Conservation (phyloP, 2,113 vertebrate genomes). For the Trochalopteron elliotii region DNA sequence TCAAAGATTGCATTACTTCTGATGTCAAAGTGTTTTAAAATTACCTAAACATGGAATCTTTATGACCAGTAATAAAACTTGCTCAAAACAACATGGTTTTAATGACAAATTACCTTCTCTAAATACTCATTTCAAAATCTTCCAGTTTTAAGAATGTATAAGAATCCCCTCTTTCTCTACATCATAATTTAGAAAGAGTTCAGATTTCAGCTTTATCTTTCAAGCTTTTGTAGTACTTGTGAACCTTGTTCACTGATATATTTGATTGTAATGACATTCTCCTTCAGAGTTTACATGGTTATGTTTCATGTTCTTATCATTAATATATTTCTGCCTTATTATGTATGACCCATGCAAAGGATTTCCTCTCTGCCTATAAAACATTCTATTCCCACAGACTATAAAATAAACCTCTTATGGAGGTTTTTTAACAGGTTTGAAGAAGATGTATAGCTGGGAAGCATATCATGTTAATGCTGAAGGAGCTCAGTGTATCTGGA, state of each 20-base stretch:
- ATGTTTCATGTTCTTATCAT: slow-evolving; percentile 18
- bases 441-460: background rate
- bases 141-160: background rate
- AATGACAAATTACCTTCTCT: background rate
- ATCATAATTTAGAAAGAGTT: background rate
- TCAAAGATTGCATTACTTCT: background rate
- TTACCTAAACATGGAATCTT: background rate
- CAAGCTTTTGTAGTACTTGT: background rate
- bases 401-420: background rate
- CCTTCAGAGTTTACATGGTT: background rate
- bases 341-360: background rate
- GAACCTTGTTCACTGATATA: background rate
- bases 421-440: background rate
- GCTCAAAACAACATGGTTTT: background rate
- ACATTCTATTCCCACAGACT: background rate
- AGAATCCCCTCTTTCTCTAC: background rate
- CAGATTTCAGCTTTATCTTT: background rate
- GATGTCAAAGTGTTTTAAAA: background rate
- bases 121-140: background rate
- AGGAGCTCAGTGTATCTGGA: background rate
- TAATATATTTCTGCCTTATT: slow-evolving; percentile 7
- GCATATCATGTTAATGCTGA: background rate
- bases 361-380: background rate
- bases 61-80: background rate
- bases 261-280: background rate